Conservation (phyloP, 2,113 vertebrate genomes). For the Edolisoma coerulescens region DNA sequence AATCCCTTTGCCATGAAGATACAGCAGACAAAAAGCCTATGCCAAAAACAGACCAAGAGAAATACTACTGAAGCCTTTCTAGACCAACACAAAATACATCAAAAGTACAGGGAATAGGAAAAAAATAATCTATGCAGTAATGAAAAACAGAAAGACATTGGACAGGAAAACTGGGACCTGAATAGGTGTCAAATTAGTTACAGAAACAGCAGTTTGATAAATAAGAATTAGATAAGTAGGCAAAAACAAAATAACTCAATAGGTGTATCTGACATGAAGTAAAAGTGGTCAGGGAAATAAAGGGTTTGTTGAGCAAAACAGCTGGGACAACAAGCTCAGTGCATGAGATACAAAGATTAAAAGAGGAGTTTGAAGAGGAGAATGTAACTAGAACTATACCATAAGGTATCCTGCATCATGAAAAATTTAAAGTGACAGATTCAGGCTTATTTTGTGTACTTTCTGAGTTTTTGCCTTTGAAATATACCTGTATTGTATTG, state of each 20-base stretch:
- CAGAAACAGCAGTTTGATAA: background rate
- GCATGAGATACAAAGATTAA: background rate
- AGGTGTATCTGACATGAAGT: background rate
- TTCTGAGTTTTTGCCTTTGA: background rate
- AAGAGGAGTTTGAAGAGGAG: background rate
- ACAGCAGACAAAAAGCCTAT: background rate
- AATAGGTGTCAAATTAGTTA: background rate
- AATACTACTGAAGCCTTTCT: background rate
- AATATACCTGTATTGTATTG: background rate
- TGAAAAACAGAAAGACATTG: background rate
- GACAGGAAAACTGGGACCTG: background rate
- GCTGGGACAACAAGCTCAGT: background rate
- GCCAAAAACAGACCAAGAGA: background rate
- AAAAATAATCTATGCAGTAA: background rate
- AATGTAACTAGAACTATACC: background rate
- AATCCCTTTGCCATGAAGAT: background rate
- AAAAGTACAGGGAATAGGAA: background rate
- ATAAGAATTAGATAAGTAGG: background rate
- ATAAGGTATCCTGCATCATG: background rate
- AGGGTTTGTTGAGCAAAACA: background rate
- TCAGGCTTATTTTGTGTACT: background rate
- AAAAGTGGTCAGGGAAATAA: background rate
- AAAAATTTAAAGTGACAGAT: background rate
- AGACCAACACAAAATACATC: background rate
- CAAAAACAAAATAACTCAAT: background rate